Conservation (phyloP, 2,888 invertebrate species). For the Rhaphigaster nebulosa region DNA sequence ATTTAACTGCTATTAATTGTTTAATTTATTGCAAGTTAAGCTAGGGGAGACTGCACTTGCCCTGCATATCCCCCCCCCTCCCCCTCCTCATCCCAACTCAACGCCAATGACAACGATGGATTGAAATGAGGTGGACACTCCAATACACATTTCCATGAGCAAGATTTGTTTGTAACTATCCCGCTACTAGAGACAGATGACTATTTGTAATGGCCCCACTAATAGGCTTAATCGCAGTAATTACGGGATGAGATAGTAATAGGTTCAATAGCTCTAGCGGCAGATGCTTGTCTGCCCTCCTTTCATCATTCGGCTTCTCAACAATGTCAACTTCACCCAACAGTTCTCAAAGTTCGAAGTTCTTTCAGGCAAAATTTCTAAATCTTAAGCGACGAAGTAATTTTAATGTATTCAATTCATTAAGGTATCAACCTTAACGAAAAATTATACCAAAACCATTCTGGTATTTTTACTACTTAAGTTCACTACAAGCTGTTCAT, state of each 20-base stretch:
- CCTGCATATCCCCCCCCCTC: too few relatives aligned
- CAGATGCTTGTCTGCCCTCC: not conserved
- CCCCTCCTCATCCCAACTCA: too few relatives aligned
- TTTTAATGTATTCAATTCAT: too few relatives aligned
- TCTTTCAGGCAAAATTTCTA: too few relatives aligned
- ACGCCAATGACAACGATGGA: not conserved
- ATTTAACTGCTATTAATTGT: too few relatives aligned
- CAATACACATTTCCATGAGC: not conserved
- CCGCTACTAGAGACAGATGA: not conserved
- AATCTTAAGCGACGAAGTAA: too few relatives aligned
- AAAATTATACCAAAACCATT: too few relatives aligned
- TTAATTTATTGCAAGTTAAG: too few relatives aligned
- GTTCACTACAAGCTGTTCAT: too few relatives aligned
- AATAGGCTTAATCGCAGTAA: slow-evolving; percentile 15
- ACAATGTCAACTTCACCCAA: not conserved
- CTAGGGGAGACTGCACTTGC: too few relatives aligned
- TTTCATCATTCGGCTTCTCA: not conserved
- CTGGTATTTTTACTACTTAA: too few relatives aligned
- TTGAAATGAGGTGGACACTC: not conserved
- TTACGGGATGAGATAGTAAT: not conserved
- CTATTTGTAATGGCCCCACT: not conserved
- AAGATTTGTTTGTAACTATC: not conserved
- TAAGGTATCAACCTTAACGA: too few relatives aligned
- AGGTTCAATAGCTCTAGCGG: not conserved
- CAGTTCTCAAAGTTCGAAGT: not conserved